phyloP scores from a whole-genome alignment of 2,797 vertebrate species.

The Ceryle rudis region DNA sequence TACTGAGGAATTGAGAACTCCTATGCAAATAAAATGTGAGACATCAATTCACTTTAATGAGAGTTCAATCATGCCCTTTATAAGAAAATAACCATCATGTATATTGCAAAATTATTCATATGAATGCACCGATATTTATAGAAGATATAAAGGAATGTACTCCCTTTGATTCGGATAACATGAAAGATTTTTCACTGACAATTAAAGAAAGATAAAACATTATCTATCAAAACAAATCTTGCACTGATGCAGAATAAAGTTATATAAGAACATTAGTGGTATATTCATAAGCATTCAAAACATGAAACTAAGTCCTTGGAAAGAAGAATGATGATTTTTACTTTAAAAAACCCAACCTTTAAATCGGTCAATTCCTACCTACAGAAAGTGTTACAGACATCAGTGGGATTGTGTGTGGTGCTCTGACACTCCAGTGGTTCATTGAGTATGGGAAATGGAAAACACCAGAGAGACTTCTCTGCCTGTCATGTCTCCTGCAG shows the following conservation, averaged over 20 bases:
- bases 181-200: not conserved
- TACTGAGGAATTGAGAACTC: not conserved
- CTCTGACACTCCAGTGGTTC: not conserved
- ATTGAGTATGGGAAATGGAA: not conserved
- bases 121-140: not conserved
- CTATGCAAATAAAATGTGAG: not conserved
- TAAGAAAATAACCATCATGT: not conserved
- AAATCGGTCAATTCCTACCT: not conserved
- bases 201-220: not conserved
- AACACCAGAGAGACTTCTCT: not conserved
- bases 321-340: not conserved
- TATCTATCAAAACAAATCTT: too few relatives aligned
- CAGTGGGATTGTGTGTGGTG: not conserved
- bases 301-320: not conserved
- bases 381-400: not conserved
- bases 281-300: not conserved
- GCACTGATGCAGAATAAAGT: not conserved
- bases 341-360: not conserved
- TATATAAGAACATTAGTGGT: not conserved
- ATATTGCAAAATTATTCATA: constrained; percentile 20
- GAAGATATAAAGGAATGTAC: not conserved
- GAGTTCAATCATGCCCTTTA: constrained; percentile 1
- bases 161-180: constrained; percentile 17
- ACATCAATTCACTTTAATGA: not conserved
- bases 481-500: not conserved